Conservation (phyloP, 2,797 vertebrate species). For the Galaxias olidus region DNA sequence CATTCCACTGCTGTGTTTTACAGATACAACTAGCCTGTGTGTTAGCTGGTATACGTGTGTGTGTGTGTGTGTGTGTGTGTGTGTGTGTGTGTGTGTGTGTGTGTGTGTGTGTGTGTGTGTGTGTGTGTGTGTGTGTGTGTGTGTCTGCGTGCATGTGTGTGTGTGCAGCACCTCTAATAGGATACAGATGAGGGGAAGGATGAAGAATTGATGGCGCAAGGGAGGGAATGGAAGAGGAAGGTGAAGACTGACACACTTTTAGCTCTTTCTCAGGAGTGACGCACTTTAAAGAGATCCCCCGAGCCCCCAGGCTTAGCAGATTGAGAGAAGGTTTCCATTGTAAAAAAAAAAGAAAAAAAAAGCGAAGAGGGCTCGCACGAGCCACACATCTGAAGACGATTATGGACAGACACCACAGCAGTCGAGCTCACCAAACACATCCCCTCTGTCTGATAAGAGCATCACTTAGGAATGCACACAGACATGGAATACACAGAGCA, state of each 20-base stretch:
- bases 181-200: constrained; percentile 33
- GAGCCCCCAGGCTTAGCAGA: constrained; percentile 33
- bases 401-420: constrained; percentile 42
- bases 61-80: neutral
- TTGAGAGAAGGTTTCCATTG: constrained; percentile 48
- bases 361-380: constrained; percentile 10
- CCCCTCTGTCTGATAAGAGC: too few species aligned
- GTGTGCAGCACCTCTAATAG: constrained; percentile 19
- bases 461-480: too few species aligned
- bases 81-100: constrained; percentile 6
- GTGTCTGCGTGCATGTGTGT: neutral
- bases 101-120: neutral
- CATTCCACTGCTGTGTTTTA: neutral
- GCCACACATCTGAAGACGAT: constrained; percentile 55
- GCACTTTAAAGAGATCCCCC: constrained; percentile 26
- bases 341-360: constrained; percentile 8
- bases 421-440: neutral
- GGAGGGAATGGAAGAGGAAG: constrained; percentile 10
- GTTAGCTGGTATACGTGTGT: neutral
- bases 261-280: constrained; percentile 20
- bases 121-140: constrained; percentile 1
- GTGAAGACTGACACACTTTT: constrained; percentile 32
- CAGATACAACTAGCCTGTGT: too few species aligned
- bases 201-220: constrained; percentile 9
- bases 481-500: too few species aligned